Evolutionary conservation across 2,113 vertebrate genomes (phyloP).

Genomic region (Grammomys dolichurus): DNA sequence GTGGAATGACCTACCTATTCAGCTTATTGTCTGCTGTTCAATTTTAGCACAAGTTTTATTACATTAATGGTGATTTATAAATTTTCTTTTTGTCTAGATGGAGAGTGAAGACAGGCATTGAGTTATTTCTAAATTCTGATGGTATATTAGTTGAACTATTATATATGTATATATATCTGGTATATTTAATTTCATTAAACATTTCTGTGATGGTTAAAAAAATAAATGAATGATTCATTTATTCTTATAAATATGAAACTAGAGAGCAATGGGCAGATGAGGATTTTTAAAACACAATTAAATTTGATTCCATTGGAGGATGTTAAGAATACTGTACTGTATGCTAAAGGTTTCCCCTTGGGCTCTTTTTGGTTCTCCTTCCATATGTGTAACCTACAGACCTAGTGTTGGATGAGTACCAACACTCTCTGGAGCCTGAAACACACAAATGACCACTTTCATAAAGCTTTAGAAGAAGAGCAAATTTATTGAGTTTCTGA

Average conservation of each 20-base stretch:
- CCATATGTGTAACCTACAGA: too few relatives aligned
- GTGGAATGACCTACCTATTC: background rate
- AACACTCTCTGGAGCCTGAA: background rate
- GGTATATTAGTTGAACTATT: background rate
- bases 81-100: background rate
- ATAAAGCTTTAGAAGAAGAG: background rate
- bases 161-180: background rate
- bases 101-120: background rate
- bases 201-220: background rate
- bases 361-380: background rate
- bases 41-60: background rate
- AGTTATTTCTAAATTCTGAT: background rate
- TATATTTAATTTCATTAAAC: background rate
- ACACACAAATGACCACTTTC: background rate
- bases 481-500: background rate
- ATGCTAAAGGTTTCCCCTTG: background rate
- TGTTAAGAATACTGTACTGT: background rate
- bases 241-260: background rate
- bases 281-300: background rate
- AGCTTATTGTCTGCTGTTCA: background rate
- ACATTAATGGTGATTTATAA: too few relatives aligned
- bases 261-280: background rate
- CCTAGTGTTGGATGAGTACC: accelerated
- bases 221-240: slow-evolving; percentile 18
- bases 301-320: background rate